Base-by-base conservation (phyloP, 2,888 invertebrate genomes). In the Hoplodrina ambigua region DNA sequence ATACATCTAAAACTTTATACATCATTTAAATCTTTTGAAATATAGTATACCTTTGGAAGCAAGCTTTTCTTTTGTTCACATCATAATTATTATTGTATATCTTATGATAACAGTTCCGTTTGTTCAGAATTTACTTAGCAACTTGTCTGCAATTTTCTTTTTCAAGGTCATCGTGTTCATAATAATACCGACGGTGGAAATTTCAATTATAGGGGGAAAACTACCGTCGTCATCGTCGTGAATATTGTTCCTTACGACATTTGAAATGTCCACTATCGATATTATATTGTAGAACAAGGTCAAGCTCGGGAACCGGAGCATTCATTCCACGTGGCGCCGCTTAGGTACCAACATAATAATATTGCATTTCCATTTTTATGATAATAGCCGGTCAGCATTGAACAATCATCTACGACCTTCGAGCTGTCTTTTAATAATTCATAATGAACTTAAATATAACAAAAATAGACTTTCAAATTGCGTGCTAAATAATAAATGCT, bases 1-100 rank as follows among this genome's bases (percentile, higher is more conserved):
- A 59, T 71, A 64, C 46, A 46, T 46, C 46, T 46, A 46, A 15
- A 15, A 17, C 5, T 17, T 44, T 46, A 15, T 15, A 46, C 46
- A 46, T 46, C 46, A 46, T 46, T 17, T 65, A 49, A 72, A 72
- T 67, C 44, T 74, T 59, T 69, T 79, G 56, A 62, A 79, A 72
- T 74, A 80, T 56, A 69, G 33, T 62, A 70, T 61, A 60, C 62
- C 59, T 41, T 72, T 66, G 19, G 55, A 55, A 10, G 10, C 13
- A 46, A n/a, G 44, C 0, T 41, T 64, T 57, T 57, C 30, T 57
- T 2, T 46, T 25, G 11, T 10, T n/a, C 17, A 30, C 6, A 50
- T n/a, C 8, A 50, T n/a, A 25, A 25, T 25, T 25, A 25, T 25
- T 25, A 25, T 25, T 25, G 25, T 25, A 2, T 25, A 25, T 25